Conservation (phyloP, 2,888 invertebrate genomes). For the Cryptops parisi region DNA sequence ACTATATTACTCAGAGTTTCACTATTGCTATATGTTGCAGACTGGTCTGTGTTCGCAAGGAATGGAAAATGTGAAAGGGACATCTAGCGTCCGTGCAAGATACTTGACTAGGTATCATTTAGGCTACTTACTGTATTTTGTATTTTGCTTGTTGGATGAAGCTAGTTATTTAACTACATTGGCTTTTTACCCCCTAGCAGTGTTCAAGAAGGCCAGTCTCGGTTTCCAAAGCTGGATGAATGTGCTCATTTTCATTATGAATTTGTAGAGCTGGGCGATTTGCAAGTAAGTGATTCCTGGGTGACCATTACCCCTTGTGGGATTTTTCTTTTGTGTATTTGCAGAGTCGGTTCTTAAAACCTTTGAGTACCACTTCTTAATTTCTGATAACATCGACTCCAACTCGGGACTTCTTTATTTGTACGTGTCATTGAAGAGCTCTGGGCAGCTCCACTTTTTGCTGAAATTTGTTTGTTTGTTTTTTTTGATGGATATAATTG, state of each 20-base stretch:
- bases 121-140: neutral
- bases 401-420: too few species aligned
- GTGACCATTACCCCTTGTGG: too few species aligned
- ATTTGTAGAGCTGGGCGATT: conserved; percentile 70
- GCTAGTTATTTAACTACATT: too few species aligned
- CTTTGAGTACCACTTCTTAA: too few species aligned
- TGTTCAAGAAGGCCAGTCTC: conserved; percentile 33
- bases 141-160: neutral
- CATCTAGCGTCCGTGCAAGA: conserved; percentile 33
- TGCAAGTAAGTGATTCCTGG: conserved; percentile 37
- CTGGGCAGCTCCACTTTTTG: too few species aligned
- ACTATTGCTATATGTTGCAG: conserved; percentile 29
- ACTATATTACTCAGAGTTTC: too few species aligned
- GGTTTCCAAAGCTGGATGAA: conserved; percentile 81
- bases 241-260: conserved; percentile 99
- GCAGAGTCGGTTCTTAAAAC: too few species aligned
- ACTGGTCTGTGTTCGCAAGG: conserved; percentile 34
- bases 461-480: too few species aligned
- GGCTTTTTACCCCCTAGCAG: conserved; percentile 17
- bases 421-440: too few species aligned
- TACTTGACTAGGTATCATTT: conserved; percentile 30
- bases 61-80: conserved; percentile 30
- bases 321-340: too few species aligned
- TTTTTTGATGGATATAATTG: too few species aligned
- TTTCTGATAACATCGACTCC: too few species aligned